phyloP scores from a whole-genome alignment of 2,888 invertebrate genomes.

The Cetonia aurata region DNA sequence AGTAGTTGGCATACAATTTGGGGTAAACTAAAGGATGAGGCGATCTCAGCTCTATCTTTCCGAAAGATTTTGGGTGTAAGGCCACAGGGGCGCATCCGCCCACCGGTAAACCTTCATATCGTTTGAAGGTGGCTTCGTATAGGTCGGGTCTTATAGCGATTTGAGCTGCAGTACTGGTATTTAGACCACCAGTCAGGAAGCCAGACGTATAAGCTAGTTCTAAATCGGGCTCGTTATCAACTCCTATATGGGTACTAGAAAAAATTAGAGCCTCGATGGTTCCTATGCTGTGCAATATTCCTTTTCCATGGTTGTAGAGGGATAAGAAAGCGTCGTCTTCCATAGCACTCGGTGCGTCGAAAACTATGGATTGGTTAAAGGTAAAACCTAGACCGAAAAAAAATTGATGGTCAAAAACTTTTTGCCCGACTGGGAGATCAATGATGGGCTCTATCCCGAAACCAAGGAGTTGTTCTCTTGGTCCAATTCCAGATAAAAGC shows the following conservation, averaged over 20 bases:
- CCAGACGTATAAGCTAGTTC: too few relatives aligned
- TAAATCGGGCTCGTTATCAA: too few relatives aligned
- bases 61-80: constrained; percentile 78
- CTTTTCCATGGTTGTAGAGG: constrained; percentile 66
- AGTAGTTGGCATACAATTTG: constrained; percentile 82
- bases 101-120: constrained; percentile 66
- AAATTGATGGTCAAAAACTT: constrained; percentile 78
- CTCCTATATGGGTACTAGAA: too few relatives aligned
- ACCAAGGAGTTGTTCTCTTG: constrained; percentile 70
- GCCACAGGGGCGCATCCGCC: constrained; percentile 74
- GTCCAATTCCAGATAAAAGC: constrained; percentile 83
- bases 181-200: too few relatives aligned
- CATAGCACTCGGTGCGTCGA: constrained; percentile 55
- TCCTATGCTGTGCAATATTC: constrained; percentile 69
- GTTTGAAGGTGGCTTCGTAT: constrained; percentile 70
- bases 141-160: constrained; percentile 73
- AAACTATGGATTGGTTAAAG: constrained; percentile 64
- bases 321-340: constrained; percentile 59
- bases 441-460: constrained; percentile 70
- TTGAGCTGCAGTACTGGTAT: constrained; percentile 55
- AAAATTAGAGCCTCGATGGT: constrained; percentile 73
- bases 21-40: constrained; percentile 80
- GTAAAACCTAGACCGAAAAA: constrained; percentile 74
- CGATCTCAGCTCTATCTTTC: constrained; percentile 76
- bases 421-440: constrained; percentile 76